Evolutionary conservation across 2,888 invertebrate genomes (phyloP).

Genomic region (Hartigia nigra): DNA sequence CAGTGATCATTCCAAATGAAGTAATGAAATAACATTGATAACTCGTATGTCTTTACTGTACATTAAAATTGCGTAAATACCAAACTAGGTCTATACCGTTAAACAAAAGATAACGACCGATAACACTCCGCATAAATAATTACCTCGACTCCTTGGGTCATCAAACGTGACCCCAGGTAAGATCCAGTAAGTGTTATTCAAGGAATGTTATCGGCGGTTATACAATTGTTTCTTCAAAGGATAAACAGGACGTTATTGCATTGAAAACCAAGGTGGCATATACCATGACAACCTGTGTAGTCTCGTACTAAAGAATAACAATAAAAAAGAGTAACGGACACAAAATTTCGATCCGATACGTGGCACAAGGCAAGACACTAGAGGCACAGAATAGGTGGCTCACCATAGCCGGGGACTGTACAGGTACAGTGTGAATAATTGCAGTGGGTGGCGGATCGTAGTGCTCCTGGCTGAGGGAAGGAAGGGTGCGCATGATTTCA

Average conservation of each 20-base stretch:
- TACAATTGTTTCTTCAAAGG: not conserved
- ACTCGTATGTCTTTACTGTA: slow-evolving; percentile 4
- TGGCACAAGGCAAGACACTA: slow-evolving; percentile 62
- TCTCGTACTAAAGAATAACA: slow-evolving; percentile 1
- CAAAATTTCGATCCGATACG: slow-evolving; percentile 54
- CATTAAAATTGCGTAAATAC: slow-evolving; percentile 2
- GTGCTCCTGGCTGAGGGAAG: slow-evolving; percentile 82
- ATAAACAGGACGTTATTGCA: not conserved
- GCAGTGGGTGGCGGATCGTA: slow-evolving; percentile 72
- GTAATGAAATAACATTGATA: slow-evolving; percentile 17
- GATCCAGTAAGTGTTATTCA: not conserved
- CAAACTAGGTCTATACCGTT: slow-evolving; percentile 1
- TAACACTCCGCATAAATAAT: not conserved
- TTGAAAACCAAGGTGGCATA: slow-evolving; percentile 3
- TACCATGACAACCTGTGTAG: not conserved
- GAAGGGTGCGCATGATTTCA: slow-evolving; percentile 91
- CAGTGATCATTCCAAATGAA: slow-evolving; percentile 33
- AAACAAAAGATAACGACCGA: not conserved
- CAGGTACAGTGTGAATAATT: slow-evolving; percentile 67
- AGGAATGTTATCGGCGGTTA: not conserved
- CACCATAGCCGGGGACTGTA: slow-evolving; percentile 67
- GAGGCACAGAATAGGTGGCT: slow-evolving; percentile 65
- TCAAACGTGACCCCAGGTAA: not conserved
- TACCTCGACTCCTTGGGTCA: not conserved
- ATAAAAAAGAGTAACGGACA: slow-evolving; percentile 9